These are phyloP conservation scores for Manis crassicaudata DNA, from an alignment of 2,797 vertebrate species.

Conservation along the genomic window DNA sequence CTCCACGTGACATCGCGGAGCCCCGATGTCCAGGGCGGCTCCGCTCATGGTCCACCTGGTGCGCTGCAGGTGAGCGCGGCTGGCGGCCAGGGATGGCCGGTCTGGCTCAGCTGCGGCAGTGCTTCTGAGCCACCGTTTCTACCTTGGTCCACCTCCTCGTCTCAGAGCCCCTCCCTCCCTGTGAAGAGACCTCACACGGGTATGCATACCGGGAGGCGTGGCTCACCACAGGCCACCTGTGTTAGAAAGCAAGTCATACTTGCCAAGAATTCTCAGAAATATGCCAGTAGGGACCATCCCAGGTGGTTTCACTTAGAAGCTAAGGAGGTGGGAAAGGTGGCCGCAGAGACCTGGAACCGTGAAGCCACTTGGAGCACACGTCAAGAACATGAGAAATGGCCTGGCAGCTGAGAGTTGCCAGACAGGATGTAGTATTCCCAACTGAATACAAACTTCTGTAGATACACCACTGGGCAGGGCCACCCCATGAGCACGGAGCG, in stretches of 20 bases:
- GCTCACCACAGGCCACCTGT: not conserved
- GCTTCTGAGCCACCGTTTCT: not conserved
- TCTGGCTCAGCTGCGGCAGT: not conserved
- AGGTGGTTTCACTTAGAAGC: not conserved
- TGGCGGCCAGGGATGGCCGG: not conserved
- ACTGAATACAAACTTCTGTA: not conserved
- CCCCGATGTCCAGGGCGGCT: not conserved
- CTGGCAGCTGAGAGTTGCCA: not conserved
- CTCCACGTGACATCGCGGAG: not conserved
- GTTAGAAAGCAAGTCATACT: too few species aligned
- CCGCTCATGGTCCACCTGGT: not conserved
- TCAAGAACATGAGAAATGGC: not conserved
- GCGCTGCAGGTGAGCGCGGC: not conserved
- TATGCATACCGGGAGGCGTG: not conserved
- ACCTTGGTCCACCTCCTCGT: rapidly evolving
- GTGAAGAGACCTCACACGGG: not conserved
- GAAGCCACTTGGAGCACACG: not conserved
- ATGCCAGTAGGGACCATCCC: not conserved
- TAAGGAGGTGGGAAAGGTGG: not conserved
- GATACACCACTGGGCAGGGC: too few species aligned
- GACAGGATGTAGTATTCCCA: not conserved
- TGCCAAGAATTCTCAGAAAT: not conserved
- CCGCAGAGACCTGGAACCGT: not conserved
- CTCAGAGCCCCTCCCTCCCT: not conserved
- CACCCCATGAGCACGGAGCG: not conserved